Conservation (phyloP, 2,797 vertebrate species). For the Acestrorhynchus altus region DNA sequence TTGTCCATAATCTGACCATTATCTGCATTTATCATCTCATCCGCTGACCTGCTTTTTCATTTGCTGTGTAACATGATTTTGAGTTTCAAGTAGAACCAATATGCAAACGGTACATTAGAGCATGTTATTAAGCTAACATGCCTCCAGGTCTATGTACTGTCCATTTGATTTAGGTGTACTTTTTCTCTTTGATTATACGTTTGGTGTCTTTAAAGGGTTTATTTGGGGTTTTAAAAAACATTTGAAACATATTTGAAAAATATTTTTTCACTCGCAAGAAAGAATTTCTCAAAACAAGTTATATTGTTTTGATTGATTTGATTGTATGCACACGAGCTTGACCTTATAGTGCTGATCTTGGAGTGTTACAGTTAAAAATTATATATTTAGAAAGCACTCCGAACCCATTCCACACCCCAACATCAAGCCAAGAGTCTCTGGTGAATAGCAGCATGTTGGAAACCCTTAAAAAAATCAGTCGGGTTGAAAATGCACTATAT, state of each 20-base stretch:
- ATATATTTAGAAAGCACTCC: background rate
- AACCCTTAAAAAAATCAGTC: background rate
- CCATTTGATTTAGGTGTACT: no score
- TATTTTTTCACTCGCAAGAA: background rate
- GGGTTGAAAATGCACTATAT: background rate
- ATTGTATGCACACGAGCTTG: background rate
- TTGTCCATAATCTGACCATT: background rate
- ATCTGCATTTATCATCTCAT: background rate
- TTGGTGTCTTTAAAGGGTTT: background rate
- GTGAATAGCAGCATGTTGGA: no score
- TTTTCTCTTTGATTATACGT: no score
- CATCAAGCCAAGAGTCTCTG: background rate
- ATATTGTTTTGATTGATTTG: background rate
- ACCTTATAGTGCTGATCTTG: background rate
- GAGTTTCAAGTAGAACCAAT: background rate
- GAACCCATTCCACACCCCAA: background rate
- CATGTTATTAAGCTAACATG: background rate
- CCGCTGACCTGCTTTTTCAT: slow-evolving; percentile 31
- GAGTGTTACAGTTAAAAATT: background rate
- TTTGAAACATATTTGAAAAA: background rate
- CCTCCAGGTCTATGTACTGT: no score
- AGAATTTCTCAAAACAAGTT: background rate
- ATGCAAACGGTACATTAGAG: slow-evolving; percentile 14
- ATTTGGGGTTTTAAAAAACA: slow-evolving; percentile 32
- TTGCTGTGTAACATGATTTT: slow-evolving; percentile 24